These are phyloP conservation scores for Scelioninae gen. 2 DNA, from an alignment of 2,888 invertebrate genomes.

Conservation along the genomic window DNA sequence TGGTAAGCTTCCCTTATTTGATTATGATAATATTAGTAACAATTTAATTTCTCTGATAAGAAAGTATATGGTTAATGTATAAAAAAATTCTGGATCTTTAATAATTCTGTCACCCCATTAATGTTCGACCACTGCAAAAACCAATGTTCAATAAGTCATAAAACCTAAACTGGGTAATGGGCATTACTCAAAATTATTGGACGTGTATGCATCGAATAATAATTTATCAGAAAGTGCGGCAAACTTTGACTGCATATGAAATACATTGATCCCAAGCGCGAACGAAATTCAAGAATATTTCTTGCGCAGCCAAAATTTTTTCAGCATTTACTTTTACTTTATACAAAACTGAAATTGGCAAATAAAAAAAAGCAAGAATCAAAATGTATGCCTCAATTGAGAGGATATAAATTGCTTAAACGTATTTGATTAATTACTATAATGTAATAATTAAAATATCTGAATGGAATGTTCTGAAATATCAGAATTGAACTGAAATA, in stretches of 20 bases:
- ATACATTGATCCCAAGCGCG: slow-evolving; percentile 42
- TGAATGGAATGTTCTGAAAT: no score
- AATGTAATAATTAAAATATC: no score
- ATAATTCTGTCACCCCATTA: slow-evolving; percentile 12
- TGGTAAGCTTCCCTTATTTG: no score
- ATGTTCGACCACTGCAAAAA: slow-evolving; percentile 27
- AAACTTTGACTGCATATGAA: slow-evolving; percentile 51
- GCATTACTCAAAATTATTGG: slow-evolving; percentile 49
- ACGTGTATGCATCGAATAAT: slow-evolving; percentile 47
- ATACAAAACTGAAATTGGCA: slow-evolving; percentile 14
- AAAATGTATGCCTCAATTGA: no score
- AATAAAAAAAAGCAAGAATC: no score
- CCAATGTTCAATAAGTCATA: slow-evolving; percentile 40
- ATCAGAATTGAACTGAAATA: no score
- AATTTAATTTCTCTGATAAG: no score
- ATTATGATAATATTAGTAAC: no score
- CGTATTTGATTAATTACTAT: no score
- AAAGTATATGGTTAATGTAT: background rate
- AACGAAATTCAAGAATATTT: slow-evolving; percentile 38
- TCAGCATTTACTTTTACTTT: slow-evolving; percentile 10
- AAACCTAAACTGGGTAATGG: slow-evolving; percentile 42
- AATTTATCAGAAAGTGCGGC: slow-evolving; percentile 50
- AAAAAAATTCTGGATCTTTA: background rate
- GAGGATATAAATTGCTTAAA: no score
- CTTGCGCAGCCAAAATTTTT: slow-evolving; percentile 8